Base-by-base conservation (phyloP, 2,113 vertebrate species). In the Gambusia affinis region DNA sequence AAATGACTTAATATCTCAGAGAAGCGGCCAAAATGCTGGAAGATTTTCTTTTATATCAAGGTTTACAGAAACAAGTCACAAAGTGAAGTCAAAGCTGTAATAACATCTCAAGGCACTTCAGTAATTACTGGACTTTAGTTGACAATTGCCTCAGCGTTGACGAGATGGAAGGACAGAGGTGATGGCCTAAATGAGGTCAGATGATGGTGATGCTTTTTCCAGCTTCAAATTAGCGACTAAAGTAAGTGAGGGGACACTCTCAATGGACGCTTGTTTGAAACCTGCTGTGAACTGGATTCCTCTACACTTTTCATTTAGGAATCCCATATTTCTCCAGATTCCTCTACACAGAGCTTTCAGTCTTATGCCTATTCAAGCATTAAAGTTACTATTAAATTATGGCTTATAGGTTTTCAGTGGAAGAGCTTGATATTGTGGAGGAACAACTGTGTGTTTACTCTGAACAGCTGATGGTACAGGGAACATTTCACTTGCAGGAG, bases 401-500 rank as follows among this genome's bases (percentile, higher is more conserved):
- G 51, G 51, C 51, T 24, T 8, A 54, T 6, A 54, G 8, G 51
- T 54, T 54, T 54, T 54, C 44, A 19, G 4, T 47, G 15, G 14
- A 17, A 15, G 3, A 15, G 42, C 4, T 5, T 15, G 4, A 54
- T 15, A 19, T 47, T 47, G 14, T 47, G 44, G 44, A 47, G 42
- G 3, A 47, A 47, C 33, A 4, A 1, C 44, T 19, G 14, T 47
- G 44, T 47, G 4, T 47, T 17, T 19, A 47, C 44, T 47, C 44
- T 47, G 15, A 47, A 47, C 44, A 47, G 44, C 14, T 47, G 44
- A 44, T 37, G 79, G 47, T 76, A 42, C 73, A 67, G 0, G 76
- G 73, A 81, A 63, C 19, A 30, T 89, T 87, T 86, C 14, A 76
- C 90, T 89, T 81, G 81, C 77, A 64, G 79, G 73, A 85, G 90